phyloP scores from a whole-genome alignment of 2,797 vertebrate species.

The Chaetophractus vellerosus region DNA sequence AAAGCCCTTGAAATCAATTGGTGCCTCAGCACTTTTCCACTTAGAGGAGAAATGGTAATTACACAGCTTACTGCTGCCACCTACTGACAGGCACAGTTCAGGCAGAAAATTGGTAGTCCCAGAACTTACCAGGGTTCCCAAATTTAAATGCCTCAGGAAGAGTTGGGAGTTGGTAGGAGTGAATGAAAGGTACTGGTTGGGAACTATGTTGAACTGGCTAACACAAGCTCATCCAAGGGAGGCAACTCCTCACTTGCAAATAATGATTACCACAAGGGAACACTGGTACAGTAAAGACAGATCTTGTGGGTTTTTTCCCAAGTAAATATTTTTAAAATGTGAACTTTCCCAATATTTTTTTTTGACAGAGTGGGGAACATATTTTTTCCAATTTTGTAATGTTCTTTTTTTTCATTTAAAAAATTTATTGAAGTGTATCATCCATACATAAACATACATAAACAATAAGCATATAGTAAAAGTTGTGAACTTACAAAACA shows the following conservation, averaged over 20 bases:
- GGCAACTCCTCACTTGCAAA: not conserved
- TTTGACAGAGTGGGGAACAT: no score
- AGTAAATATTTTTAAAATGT: conserved; percentile 52
- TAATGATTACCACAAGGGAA: conserved; percentile 39
- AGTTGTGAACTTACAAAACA: no score
- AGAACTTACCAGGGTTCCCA: not conserved
- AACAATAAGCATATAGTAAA: no score
- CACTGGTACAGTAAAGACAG: not conserved
- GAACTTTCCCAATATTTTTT: conserved; percentile 36
- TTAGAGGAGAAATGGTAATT: conserved; percentile 16
- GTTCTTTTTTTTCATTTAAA: no score
- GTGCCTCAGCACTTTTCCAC: not conserved
- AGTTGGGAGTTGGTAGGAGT: not conserved
- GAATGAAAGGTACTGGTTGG: not conserved
- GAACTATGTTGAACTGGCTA: conserved; percentile 53
- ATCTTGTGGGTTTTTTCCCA: not conserved
- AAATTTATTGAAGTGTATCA: no score
- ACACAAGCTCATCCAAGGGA: not conserved
- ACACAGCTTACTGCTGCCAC: conserved; percentile 67
- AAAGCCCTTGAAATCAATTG: not conserved
- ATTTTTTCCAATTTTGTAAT: no score
- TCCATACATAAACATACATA: no score
- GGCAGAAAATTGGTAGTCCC: not conserved
- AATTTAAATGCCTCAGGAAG: not conserved
- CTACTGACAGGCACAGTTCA: conserved; percentile 52